Evolutionary conservation across 2,888 invertebrate genomes (phyloP).

Genomic region (Philereme transversata): DNA sequence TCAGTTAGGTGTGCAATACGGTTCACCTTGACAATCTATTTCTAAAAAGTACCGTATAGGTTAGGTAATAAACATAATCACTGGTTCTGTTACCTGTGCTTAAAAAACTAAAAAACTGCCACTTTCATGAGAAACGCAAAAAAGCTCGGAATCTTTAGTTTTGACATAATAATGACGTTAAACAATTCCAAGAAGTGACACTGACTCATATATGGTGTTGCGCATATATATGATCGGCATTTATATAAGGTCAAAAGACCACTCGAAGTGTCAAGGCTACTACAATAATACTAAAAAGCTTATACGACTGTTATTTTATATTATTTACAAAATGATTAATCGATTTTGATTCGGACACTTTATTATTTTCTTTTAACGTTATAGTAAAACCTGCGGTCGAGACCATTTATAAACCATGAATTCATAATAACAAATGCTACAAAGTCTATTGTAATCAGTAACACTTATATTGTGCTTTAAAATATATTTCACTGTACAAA

Average conservation of each 20-base stretch:
- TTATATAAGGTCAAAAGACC: conserved; percentile 12
- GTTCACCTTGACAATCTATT: conserved; percentile 55
- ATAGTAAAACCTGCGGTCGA: neutral
- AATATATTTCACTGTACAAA: conserved; percentile 77
- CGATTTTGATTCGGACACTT: too few relatives aligned
- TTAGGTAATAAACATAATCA: neutral
- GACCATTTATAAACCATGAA: conserved; percentile 47
- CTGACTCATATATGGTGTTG: conserved; percentile 9
- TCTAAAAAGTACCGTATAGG: conserved; percentile 25
- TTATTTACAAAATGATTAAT: too few relatives aligned
- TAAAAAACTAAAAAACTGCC: too few relatives aligned
- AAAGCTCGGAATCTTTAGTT: too few relatives aligned
- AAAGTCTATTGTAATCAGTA: conserved; percentile 66
- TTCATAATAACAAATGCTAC: conserved; percentile 74
- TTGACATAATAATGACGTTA: too few relatives aligned
- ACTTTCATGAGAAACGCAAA: too few relatives aligned
- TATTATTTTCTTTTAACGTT: too few relatives aligned
- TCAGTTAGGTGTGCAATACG: conserved; percentile 41
- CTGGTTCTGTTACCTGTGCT: too few relatives aligned
- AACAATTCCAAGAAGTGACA: conserved; percentile 7
- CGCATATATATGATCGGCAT: conserved; percentile 7
- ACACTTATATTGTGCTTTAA: conserved; percentile 72
- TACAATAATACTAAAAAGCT: neutral
- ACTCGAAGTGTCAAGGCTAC: conserved; percentile 31
- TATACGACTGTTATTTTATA: too few relatives aligned